Percentiles rank a stretch among this genome's conserved stretches.
These are phyloP conservation scores for Podiceps cristatus DNA, from an alignment of 2,113 vertebrate genomes.

Conservation along the genomic window DNA sequence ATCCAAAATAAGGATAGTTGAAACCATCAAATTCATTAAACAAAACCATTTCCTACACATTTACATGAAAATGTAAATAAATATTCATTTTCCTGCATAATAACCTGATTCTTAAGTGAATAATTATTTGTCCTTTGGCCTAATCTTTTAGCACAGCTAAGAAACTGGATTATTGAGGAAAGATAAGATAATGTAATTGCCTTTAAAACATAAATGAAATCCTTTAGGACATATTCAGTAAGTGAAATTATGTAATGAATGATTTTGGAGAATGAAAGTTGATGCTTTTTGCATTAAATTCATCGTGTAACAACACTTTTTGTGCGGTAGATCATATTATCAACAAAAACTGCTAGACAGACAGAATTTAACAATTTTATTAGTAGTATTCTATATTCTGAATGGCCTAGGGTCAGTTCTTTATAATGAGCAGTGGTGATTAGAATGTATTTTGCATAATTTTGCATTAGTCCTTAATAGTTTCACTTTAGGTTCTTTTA, in stretches of 20 bases:
- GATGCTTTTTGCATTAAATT: neutral
- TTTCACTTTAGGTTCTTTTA: neutral
- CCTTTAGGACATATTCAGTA: neutral
- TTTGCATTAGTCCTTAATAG: neutral
- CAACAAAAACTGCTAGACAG: neutral
- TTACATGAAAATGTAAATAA: neutral
- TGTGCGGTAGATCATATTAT: neutral
- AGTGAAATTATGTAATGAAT: neutral
- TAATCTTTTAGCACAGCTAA: neutral
- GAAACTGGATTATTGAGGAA: neutral
- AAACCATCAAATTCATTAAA: neutral
- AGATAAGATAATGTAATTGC: neutral
- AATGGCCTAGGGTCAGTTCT: neutral
- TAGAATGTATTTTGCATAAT: constrained; percentile 3
- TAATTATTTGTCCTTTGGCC: neutral
- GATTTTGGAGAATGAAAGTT: neutral
- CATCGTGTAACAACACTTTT: neutral
- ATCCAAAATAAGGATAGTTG: neutral
- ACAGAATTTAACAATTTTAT: neutral
- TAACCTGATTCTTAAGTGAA: neutral
- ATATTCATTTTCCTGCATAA: neutral
- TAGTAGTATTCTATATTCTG: neutral
- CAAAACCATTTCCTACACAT: neutral
- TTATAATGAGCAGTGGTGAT: neutral
- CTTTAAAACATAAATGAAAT: neutral